phyloP scores from a whole-genome alignment of 2,888 invertebrate species.

The Thysanoteuthis rhombus region DNA sequence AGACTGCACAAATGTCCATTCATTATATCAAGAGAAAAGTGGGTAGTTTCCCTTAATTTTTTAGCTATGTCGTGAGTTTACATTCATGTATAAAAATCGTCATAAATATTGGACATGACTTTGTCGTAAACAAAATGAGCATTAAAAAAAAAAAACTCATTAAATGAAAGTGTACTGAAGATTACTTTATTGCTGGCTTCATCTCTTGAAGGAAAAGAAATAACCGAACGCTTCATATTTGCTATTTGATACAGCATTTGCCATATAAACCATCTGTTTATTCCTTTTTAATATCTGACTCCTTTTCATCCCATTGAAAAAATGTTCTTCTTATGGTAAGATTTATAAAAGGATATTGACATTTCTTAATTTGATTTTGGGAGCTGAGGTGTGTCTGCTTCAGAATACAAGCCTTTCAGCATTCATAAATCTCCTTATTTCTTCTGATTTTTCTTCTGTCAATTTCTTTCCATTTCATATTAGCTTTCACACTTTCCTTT shows the following conservation, averaged over 20 bases:
- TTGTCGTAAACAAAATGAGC: too few species aligned
- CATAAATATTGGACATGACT: too few species aligned
- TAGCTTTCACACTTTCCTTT: too few species aligned
- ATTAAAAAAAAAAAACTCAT: too few species aligned
- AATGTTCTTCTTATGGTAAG: neutral
- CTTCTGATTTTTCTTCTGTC: neutral
- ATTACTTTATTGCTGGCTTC: neutral
- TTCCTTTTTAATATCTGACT: neutral
- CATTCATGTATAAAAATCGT: too few species aligned
- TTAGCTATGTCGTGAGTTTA: too few species aligned
- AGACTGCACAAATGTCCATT: too few species aligned
- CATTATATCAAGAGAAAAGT: too few species aligned
- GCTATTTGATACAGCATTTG: neutral
- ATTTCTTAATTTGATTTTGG: constrained; percentile 12
- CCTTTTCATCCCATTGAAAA: neutral
- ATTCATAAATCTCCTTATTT: neutral
- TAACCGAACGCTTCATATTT: neutral
- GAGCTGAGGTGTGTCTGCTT: neutral
- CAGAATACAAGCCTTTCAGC: neutral
- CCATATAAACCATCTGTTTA: neutral
- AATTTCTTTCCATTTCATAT: too few species aligned
- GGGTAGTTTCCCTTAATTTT: too few species aligned
- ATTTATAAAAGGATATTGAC: neutral
- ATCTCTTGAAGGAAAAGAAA: neutral
- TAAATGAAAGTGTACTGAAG: too few species aligned